Percentiles rank a stretch among this genome's conserved stretches.
phyloP scores from a whole-genome alignment of 2,113 vertebrate genomes.

The Grus americana region DNA sequence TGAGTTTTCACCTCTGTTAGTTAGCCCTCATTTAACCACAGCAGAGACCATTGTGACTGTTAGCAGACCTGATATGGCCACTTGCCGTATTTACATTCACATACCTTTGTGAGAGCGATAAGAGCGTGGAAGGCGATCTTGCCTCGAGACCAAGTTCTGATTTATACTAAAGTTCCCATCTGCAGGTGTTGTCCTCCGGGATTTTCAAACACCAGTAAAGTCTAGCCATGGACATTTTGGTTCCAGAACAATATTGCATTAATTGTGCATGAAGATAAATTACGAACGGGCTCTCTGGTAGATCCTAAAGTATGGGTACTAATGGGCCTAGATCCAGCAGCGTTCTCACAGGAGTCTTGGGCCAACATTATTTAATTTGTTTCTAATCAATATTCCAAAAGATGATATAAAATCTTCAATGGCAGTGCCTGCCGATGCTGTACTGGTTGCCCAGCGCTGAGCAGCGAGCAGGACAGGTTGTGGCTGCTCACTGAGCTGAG shows the following conservation, averaged over 20 bases:
- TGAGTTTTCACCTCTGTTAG: neutral
- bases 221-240: neutral
- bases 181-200: neutral
- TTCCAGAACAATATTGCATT: neutral
- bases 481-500: neutral
- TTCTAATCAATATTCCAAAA: neutral
- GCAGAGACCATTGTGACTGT: neutral
- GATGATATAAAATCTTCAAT: neutral
- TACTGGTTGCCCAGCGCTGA: neutral
- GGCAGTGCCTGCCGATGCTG: neutral
- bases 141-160: neutral
- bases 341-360: neutral
- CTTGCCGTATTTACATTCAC: accelerated
- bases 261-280: neutral
- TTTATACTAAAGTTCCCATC: neutral
- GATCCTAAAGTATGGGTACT: neutral
- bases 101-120: accelerated
- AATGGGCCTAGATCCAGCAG: neutral
- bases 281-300: neutral
- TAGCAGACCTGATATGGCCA: neutral
- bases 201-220: neutral
- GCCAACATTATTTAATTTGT: neutral
- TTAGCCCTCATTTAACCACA: neutral
- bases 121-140: neutral
- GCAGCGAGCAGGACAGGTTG: neutral